Conservation (phyloP, 1,140 invertebrate species). For the Drosophila mayri region DNA sequence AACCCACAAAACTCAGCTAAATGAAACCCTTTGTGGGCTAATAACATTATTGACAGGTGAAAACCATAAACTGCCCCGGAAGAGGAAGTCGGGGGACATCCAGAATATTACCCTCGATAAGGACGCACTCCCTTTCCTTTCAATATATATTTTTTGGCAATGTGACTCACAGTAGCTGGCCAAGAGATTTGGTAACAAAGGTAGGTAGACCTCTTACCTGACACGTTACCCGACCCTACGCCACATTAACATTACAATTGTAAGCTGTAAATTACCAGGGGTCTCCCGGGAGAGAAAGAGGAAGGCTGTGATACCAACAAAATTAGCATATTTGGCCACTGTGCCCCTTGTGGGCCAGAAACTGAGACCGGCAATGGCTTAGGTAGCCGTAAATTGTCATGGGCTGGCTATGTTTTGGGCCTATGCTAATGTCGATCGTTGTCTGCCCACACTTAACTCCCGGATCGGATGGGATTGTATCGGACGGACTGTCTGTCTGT, state of each 20-base stretch:
- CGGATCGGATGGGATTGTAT: constrained; percentile 27
- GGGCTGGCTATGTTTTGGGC: constrained; percentile 43
- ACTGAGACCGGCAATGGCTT: constrained; percentile 48
- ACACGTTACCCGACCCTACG: constrained; percentile 20
- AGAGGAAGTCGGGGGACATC: constrained; percentile 23
- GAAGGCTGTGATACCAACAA: constrained; percentile 48
- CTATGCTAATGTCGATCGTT: constrained; percentile 49
- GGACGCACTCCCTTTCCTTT: constrained; percentile 28
- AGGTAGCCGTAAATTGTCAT: constrained; percentile 68
- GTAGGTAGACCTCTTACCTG: constrained; percentile 47
- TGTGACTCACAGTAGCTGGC: constrained; percentile 40
- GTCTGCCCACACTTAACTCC: constrained; percentile 53
- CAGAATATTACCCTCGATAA: constrained; percentile 54
- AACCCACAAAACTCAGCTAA: constrained; percentile 13
- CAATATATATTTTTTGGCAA: constrained; percentile 33
- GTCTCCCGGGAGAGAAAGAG: constrained; percentile 14
- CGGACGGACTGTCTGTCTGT: constrained; percentile 7
- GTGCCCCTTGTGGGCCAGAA: constrained; percentile 36
- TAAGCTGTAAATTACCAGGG: constrained; percentile 65
- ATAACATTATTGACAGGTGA: constrained; percentile 67
- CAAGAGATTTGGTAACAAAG: constrained; percentile 28
- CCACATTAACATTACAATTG: constrained; percentile 72
- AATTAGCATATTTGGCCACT: constrained; percentile 79
- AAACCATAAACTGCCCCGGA: constrained; percentile 60
- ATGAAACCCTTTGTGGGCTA: constrained; percentile 65